These are phyloP conservation scores for Onthophagus sagittarius DNA, from an alignment of 2,888 invertebrate species.

Conservation along the genomic window DNA sequence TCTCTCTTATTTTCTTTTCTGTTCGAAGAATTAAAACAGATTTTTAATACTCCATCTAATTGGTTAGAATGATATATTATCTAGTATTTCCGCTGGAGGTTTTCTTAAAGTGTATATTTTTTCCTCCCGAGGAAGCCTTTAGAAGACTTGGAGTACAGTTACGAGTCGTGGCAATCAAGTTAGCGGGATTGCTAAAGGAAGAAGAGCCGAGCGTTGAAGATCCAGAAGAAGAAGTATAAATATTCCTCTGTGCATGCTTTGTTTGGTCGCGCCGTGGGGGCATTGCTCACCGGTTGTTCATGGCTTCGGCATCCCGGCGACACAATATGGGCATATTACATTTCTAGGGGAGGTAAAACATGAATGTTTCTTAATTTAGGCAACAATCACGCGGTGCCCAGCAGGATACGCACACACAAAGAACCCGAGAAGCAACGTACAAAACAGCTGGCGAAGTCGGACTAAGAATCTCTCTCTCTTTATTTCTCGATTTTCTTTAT, in stretches of 20 bases:
- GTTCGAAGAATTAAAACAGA: too few species aligned
- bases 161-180: neutral
- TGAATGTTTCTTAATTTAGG: constrained; percentile 31
- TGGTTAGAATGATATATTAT: neutral
- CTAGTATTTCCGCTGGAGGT: neutral
- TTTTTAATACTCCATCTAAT: neutral
- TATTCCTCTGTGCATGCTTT: neutral
- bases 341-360: constrained; percentile 11
- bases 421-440: constrained; percentile 18
- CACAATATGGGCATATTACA: constrained; percentile 10
- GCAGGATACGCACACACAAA: constrained; percentile 27
- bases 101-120: neutral
- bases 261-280: neutral
- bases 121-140: neutral
- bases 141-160: neutral
- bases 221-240: neutral
- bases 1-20: too few species aligned
- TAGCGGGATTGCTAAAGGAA: neutral
- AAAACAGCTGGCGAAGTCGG: constrained; percentile 15
- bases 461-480: neutral
- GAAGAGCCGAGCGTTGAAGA: neutral
- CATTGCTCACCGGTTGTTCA: neutral
- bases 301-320: neutral
- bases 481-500: neutral
- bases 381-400: constrained; percentile 27